phyloP scores from a whole-genome alignment of 2,113 vertebrate species.

The Oxyura jamaicensis region DNA sequence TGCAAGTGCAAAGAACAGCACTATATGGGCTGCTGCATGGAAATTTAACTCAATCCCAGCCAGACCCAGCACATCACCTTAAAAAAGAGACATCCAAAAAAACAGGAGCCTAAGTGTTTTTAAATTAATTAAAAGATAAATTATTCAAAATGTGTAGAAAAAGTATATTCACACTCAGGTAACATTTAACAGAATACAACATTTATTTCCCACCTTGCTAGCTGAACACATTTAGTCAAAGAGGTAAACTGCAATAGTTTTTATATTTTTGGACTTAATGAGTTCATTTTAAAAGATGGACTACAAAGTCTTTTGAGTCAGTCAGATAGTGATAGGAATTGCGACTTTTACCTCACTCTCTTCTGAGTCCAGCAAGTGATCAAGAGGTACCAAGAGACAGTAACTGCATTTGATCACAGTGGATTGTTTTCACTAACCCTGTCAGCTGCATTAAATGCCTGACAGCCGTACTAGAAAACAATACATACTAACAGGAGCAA shows the following conservation, averaged over 20 bases:
- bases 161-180: not conserved
- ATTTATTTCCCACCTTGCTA: not conserved
- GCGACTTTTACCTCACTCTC: not conserved
- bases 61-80: not conserved
- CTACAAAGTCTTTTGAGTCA: not conserved
- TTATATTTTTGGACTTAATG: not conserved
- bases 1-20: not conserved
- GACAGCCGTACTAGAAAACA: not conserved
- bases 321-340: not conserved
- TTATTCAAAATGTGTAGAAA: not conserved
- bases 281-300: not conserved
- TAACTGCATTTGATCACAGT: not conserved
- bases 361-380: not conserved
- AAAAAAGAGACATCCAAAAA: not conserved
- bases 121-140: not conserved
- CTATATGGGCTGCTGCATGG: not conserved
- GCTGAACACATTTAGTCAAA: not conserved
- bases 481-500: not conserved
- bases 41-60: not conserved
- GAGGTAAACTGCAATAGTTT: conserved; percentile 1
- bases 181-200: not conserved
- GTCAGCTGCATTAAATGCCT: not conserved
- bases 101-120: not conserved
- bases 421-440: not conserved
- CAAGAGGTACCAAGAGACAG: not conserved